These are phyloP conservation scores for Phytoseiulus persimilis DNA, from an alignment of 2,888 invertebrate species.

Conservation along the genomic window DNA sequence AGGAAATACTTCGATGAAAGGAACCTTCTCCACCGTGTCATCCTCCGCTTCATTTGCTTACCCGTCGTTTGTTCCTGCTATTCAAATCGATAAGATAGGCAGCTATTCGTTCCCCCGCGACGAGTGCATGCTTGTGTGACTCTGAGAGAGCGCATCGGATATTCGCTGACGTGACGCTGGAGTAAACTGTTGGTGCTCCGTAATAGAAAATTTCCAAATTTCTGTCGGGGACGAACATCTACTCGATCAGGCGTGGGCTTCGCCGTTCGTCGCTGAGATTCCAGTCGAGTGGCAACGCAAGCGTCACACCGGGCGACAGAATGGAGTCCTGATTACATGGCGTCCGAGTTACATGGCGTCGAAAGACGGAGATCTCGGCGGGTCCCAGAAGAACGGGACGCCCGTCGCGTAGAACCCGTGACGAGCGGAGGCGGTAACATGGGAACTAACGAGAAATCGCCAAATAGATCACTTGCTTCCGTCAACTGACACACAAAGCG, in stretches of 20 bases:
- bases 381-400: not conserved
- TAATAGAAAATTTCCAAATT: not conserved
- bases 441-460: not conserved
- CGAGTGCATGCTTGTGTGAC: not conserved
- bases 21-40: no score
- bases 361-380: not conserved
- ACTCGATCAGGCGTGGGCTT: not conserved
- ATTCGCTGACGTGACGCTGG: not conserved
- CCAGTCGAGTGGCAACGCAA: no score
- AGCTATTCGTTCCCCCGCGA: no score
- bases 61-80: no score
- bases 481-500: not conserved
- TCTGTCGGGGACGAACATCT: not conserved
- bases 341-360: not conserved
- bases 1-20: no score
- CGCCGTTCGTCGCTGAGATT: not conserved
- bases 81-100: no score
- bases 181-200: not conserved
- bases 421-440: not conserved
- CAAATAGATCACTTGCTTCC: slow-evolving; percentile 5
- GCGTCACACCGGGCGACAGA: no score
- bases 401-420: not conserved
- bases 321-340: not conserved
- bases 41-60: no score
- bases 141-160: not conserved